Base-by-base conservation (phyloP, 2,113 vertebrate genomes). In the Monarcha castaneiventris region DNA sequence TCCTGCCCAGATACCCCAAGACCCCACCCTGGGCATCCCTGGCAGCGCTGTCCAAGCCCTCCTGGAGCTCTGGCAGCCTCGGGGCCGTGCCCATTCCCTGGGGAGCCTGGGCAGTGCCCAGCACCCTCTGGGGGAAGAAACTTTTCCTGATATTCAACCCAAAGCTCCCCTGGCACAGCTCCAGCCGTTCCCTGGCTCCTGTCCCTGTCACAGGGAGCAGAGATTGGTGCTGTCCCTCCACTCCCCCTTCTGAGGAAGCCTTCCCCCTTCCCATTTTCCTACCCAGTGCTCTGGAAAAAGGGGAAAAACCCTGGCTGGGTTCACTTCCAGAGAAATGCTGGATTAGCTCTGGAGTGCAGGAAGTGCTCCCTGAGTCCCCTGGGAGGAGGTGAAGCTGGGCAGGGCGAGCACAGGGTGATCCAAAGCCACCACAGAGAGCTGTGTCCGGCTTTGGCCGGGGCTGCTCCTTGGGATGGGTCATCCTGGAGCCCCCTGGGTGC, bases 11-110 rank as follows among this genome's bases (percentile, higher is more conserved):
- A 22, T 39, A 0, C 78, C 39, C 30, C 30, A 41, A 11, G 68
- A 18, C 1, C 41, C 25, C 63, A n/a, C 10, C 41, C 62, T 30
- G 37, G 5, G 44, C 66, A 49, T 17, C 59, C 56, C 74, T 41
- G 16, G 16, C 0, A 46, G 41, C 0, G 1, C 4, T 71, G 30
- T 3, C 44, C 87, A 35, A 76, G 10, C 0, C 0, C 41, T 32
- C 55, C 63, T 41, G 41, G 8, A 62, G 71, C 78, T 89, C 46
- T 61, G 78, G 67, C 67, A 80, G 67, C 21, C 32, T 51, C 7
- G 1, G 68, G 27, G 16, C 44, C 0, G 7, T 44, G 59, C 27
- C 77, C 78, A 22, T 59, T 68, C 71, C 87, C 69, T 75, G 33
- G 52, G 43, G 26, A 76, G 54, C 54, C 72, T 76, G 52, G 8